A percentile compares a stretch with the other conserved stretches of the same genome.
Conservation (phyloP, 2,888 invertebrate species). For the Leucophenga montana region DNA sequence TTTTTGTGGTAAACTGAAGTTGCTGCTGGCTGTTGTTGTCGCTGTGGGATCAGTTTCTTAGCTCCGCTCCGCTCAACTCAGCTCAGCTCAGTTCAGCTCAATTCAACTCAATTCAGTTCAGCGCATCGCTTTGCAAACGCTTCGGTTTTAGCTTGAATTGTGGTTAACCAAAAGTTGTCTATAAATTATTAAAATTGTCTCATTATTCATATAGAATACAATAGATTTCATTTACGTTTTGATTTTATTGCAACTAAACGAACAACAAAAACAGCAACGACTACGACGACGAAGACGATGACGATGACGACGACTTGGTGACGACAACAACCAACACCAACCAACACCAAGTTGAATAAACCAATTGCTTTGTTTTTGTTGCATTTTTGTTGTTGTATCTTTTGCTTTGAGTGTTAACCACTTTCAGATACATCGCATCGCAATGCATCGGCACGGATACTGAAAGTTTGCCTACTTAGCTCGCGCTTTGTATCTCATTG, state of each 20-base stretch:
- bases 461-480: too few species aligned
- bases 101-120: neutral
- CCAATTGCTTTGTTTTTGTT: constrained; percentile 40
- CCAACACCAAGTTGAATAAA: constrained; percentile 39
- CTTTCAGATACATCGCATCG: neutral
- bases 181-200: constrained; percentile 73
- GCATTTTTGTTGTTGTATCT: neutral
- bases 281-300: neutral
- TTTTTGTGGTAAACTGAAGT: constrained; percentile 53
- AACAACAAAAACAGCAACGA: constrained; percentile 32
- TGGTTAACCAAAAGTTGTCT: constrained; percentile 71
- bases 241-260: constrained; percentile 61
- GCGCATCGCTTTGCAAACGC: constrained; percentile 19
- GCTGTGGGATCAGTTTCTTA: constrained; percentile 36
- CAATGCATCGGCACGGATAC: constrained; percentile 35
- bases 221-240: constrained; percentile 67
- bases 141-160: constrained; percentile 53
- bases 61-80: neutral
- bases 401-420: constrained; percentile 4
- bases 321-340: constrained; percentile 51
- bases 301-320: constrained; percentile 23
- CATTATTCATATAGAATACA: constrained; percentile 73
- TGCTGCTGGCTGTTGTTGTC: constrained; percentile 34
- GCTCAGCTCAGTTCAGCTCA: neutral
- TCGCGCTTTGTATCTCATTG: constrained; percentile 21